Percentiles rank a stretch among this genome's conserved stretches.
Evolutionary conservation across 2,888 invertebrate genomes (phyloP).

Genomic region (Anthophora plumipes): DNA sequence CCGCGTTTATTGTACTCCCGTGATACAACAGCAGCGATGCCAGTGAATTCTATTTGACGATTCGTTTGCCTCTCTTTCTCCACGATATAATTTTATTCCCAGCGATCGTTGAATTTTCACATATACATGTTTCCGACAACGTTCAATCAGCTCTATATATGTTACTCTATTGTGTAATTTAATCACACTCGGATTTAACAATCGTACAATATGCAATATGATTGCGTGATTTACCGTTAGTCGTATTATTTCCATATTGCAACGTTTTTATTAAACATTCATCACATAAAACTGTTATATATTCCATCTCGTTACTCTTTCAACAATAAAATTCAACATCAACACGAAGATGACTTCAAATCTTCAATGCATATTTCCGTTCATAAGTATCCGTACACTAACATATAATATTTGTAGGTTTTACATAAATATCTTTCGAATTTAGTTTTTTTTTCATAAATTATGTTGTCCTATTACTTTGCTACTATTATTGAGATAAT

Average conservation of each 20-base stretch:
- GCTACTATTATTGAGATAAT: too few species aligned
- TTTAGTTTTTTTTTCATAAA: too few species aligned
- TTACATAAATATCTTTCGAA: too few species aligned
- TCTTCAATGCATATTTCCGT: too few species aligned
- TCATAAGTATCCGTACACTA: too few species aligned
- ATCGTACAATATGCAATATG: neutral
- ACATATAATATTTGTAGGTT: too few species aligned
- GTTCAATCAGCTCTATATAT: neutral
- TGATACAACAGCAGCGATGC: neutral
- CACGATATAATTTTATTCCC: constrained; percentile 14
- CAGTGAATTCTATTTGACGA: constrained; percentile 26
- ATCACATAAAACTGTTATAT: neutral
- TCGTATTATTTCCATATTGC: too few species aligned
- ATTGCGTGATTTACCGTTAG: neutral
- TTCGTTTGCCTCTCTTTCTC: neutral
- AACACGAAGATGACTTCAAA: too few species aligned
- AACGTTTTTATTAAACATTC: neutral
- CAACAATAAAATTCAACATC: too few species aligned
- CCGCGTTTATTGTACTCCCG: neutral
- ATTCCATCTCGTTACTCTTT: neutral
- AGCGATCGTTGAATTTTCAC: neutral
- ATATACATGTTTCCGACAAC: neutral
- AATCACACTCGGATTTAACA: constrained; percentile 22
- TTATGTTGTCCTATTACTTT: too few species aligned
- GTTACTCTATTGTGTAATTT: neutral